Conservation (phyloP, 2,888 invertebrate genomes). For the Leptarthrus brevirostris region DNA sequence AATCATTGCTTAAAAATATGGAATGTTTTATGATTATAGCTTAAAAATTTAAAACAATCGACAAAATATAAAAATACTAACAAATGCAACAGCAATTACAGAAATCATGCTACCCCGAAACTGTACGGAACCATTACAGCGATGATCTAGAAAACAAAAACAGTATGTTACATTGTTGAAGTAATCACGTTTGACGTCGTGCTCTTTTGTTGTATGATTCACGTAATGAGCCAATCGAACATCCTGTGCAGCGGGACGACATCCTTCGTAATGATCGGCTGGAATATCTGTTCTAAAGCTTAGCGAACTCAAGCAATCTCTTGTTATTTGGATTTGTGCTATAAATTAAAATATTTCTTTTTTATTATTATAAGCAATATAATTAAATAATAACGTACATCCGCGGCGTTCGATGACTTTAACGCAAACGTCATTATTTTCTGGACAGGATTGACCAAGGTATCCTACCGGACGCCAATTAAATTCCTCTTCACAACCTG, state of each 20-base stretch:
- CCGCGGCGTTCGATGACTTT: constrained; percentile 88
- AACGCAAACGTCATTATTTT: constrained; percentile 87
- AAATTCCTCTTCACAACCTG: constrained; percentile 86
- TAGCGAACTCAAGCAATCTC: constrained; percentile 86
- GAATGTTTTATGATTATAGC: no score
- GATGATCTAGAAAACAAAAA: constrained; percentile 90
- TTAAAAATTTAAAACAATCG: no score
- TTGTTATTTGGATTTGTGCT: constrained; percentile 84
- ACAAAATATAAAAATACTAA: no score
- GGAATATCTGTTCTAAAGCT: constrained; percentile 87
- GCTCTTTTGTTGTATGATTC: constrained; percentile 85
- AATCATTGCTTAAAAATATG: no score
- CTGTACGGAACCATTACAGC: constrained; percentile 75
- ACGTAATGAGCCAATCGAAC: constrained; percentile 86
- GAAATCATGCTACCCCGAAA: not conserved
- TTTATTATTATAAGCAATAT: no score
- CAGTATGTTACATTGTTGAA: constrained; percentile 87
- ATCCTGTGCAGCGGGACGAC: constrained; percentile 83
- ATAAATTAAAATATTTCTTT: constrained; percentile 47
- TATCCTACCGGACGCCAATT: constrained; percentile 82
- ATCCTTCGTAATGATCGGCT: constrained; percentile 92
- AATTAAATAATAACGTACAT: constrained; percentile 74
- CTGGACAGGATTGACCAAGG: constrained; percentile 84
- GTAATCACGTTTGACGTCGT: constrained; percentile 85
- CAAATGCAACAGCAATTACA: not conserved